phyloP scores from a whole-genome alignment of 2,797 vertebrate genomes.

The Synanceia verrucosa region DNA sequence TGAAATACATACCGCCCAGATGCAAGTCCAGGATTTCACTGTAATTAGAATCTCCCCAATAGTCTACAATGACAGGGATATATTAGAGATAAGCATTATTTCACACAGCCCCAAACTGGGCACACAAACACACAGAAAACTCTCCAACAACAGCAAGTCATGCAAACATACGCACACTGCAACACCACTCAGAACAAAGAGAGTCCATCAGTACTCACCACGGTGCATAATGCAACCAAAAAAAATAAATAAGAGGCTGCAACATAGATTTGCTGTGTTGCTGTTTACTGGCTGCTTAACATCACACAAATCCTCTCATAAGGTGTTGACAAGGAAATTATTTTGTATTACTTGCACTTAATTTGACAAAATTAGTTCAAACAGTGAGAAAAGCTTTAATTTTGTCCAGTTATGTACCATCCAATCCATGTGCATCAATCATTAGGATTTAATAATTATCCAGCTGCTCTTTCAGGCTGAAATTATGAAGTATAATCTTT shows the following conservation, averaged over 20 bases:
- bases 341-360: background rate
- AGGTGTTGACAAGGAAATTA: background rate
- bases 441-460: conserved; percentile 9
- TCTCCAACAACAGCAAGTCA: conserved; percentile 70
- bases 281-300: conserved; percentile 50
- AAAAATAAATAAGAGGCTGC: conserved; percentile 51
- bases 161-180: conserved; percentile 56
- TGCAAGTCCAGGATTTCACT: conserved; percentile 99
- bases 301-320: conserved; percentile 18
- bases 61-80: conserved; percentile 99
- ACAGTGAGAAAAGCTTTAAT: background rate
- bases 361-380: conserved; percentile 11
- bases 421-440: background rate
- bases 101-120: conserved; percentile 77
- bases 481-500: conserved; percentile 32
- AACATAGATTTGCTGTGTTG: conserved; percentile 82
- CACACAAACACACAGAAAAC: conserved; percentile 55
- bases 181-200: conserved; percentile 62
- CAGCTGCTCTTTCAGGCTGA: conserved; percentile 9
- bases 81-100: conserved; percentile 95
- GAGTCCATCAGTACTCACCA: conserved; percentile 67
- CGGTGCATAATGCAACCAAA: conserved; percentile 53
- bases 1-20: conserved; percentile 99
- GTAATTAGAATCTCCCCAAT: conserved; percentile 99
- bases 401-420: background rate